Evolutionary conservation across 2,888 invertebrate species (phyloP).

Genomic region (Stenodera caucasica): DNA sequence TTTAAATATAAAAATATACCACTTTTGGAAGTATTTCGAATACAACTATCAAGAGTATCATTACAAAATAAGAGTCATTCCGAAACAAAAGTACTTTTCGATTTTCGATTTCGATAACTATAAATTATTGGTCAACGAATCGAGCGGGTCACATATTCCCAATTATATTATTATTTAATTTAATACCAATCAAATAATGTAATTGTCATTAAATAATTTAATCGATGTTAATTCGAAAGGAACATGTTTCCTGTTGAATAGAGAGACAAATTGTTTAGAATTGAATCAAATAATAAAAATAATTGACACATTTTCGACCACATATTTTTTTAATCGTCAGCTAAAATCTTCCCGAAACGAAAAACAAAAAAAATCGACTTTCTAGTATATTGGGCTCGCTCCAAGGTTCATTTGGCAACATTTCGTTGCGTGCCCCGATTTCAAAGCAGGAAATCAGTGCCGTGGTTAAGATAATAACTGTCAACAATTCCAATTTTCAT

Average conservation of each 20-base stretch:
- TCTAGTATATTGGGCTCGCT: slow-evolving; percentile 25
- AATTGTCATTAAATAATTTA: not conserved
- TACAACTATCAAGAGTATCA: not conserved
- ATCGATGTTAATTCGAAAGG: not conserved
- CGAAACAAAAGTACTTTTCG: too few species aligned
- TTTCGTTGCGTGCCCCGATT: slow-evolving; percentile 29
- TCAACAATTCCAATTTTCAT: slow-evolving; percentile 13
- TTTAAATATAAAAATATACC: not conserved
- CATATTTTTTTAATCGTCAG: slow-evolving; percentile 25
- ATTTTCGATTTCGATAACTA: too few species aligned
- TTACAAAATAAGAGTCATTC: too few species aligned
- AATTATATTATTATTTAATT: too few species aligned
- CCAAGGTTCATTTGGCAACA: slow-evolving; percentile 30
- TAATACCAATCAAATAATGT: too few species aligned
- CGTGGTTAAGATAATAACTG: slow-evolving; percentile 16
- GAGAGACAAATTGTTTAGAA: not conserved
- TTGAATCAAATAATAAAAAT: not conserved
- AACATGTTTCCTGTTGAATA: not conserved
- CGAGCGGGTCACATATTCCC: too few species aligned
- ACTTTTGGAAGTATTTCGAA: not conserved
- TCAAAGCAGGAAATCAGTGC: slow-evolving; percentile 27
- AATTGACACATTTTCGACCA: slow-evolving; percentile 14
- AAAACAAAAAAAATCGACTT: slow-evolving; percentile 8
- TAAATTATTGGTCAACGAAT: too few species aligned
- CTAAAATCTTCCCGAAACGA: slow-evolving; percentile 19